phyloP scores from a whole-genome alignment of 2,113 vertebrate species.

The Gobiocypris rarus region DNA sequence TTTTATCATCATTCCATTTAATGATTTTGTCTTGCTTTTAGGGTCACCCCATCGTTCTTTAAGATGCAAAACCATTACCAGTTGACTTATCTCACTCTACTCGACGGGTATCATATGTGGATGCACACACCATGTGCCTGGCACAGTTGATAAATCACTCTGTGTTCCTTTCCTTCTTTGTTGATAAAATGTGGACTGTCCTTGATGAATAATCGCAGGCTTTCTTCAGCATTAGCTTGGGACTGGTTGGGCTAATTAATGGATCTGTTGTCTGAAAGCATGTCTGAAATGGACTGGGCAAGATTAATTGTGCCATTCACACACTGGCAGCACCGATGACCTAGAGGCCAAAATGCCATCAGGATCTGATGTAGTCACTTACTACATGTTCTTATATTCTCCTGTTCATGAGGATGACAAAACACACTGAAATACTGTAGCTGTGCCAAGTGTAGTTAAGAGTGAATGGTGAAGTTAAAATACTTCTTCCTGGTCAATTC shows the following conservation, averaged over 20 bases:
- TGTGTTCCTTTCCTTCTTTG: not conserved
- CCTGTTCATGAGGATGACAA: not conserved
- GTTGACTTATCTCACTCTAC: conserved; percentile 37
- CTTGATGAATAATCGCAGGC: conserved; percentile 62
- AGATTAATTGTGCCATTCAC: not conserved
- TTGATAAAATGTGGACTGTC: conserved; percentile 42
- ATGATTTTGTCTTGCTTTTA: conserved; percentile 35
- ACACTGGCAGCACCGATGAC: conserved; percentile 14
- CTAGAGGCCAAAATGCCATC: not conserved
- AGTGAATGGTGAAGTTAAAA: not conserved
- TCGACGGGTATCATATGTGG: conserved; percentile 42
- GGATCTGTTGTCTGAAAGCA: conserved; percentile 24
- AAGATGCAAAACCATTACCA: not conserved
- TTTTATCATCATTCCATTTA: conserved; percentile 7
- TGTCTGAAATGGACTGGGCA: conserved; percentile 19
- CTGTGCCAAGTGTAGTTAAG: not conserved
- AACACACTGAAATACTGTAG: not conserved
- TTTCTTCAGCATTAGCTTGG: conserved; percentile 51
- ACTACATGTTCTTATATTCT: not conserved
- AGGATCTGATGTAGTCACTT: conserved; percentile 22
- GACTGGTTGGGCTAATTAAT: conserved; percentile 37
- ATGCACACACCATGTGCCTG: not conserved
- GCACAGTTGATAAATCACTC: conserved; percentile 29
- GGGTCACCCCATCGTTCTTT: conserved; percentile 18
- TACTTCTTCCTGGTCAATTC: not conserved